Evolutionary conservation across 2,797 vertebrate genomes (phyloP), one percentile per base, ranked within the genome.

Genomic region (Thalassophryne amazonica): DNA sequence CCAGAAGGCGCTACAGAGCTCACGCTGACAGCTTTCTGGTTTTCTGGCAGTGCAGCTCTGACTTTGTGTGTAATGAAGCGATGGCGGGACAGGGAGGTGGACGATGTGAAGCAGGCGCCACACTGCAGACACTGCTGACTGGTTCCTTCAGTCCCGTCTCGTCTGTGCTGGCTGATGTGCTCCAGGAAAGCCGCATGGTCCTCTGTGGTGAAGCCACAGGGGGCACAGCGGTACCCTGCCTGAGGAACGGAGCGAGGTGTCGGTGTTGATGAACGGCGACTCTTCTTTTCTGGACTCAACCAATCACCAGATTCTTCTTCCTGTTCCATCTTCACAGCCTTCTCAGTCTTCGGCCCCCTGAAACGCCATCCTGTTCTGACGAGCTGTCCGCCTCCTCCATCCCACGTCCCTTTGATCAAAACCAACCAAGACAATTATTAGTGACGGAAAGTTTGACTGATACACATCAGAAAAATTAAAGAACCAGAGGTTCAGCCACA

Each of bases 51-150:
- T 1, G 56, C 31, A 4, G 51, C 80, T 47, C 87, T 91, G 69
- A 96, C 90, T 51, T 94, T 95, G 85, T 99, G 96, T 52, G 86
- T 93, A 83, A 99, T 99, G 83, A 98, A 97, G 47, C 93, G 93
- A 56, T 98, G 96, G 10, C 96, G 93, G 57, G 86, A 92, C 49
- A 98, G 85, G 3, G 96, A 95, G 32, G 89, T 85, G 6, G 81
- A 76, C 0, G 96, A 98, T 0, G 96, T 89, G 64, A 99, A 99
- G 83, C 95, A 97, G 17, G 95, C 89, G 0, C 96, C 96, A 0
- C 96, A 98, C 64, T 96, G 95, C 0, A 88, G 84, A 68, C 96
- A 99, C 77, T 92, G 90, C 60, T 86, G 80, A 2, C 64, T 16
- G 45, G 90, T 85, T 10, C 90, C 89, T n/a, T 91, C 86, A 0